Base-by-base conservation (phyloP, 1,140 invertebrate species). In the Lepidostoma basale region DNA sequence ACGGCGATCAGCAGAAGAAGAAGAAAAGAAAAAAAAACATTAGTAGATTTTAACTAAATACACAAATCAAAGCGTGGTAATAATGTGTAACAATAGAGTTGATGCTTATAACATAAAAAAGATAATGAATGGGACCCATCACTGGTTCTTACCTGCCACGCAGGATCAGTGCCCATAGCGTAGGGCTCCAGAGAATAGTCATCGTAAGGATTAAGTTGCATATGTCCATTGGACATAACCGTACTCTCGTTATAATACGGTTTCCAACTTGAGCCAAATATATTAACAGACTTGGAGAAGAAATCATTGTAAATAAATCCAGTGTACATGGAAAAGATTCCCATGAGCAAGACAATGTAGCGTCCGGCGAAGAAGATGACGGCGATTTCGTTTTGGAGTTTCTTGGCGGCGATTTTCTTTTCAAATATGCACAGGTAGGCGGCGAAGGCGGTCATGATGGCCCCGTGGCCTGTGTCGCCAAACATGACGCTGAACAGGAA, bases 401-500 rank as follows among this genome's bases (percentile, higher is more conserved):
- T 89, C 73, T 88, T 87, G 9, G 80, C 80, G 1, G 77, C 75
- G 28, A 94, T 23, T 18, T 49, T 87, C 59, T 92, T 89, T 76
- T 97, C 95, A 54, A 86, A 88, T 4, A 90, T 73, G 22, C 94
- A 88, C 88, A 97, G 89, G 83, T 85, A 96, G 0, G 83, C 77
- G 0, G 88, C 93, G 74, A 94, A 92, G 0, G 89, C 26, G 1
- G 88, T 79, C 85, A 96, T 87, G 47, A 96, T 89, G 0, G 89
- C 14, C 18, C 95, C 97, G 78, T 99, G 97, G 1, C 97, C 97
- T 74, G 91, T 81, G 81, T 99, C 97, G 45, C 97, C 97, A 81
- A 99, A 99, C 97, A 99, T 99, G 73, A 98, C 89, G 62, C 93
- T 94, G 83, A 99, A 99, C 40, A 99, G 80, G 84, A 99, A 99